These are phyloP conservation scores for Typhlomys cinereus DNA, from an alignment of 2,113 vertebrate species.

Conservation along the genomic window DNA sequence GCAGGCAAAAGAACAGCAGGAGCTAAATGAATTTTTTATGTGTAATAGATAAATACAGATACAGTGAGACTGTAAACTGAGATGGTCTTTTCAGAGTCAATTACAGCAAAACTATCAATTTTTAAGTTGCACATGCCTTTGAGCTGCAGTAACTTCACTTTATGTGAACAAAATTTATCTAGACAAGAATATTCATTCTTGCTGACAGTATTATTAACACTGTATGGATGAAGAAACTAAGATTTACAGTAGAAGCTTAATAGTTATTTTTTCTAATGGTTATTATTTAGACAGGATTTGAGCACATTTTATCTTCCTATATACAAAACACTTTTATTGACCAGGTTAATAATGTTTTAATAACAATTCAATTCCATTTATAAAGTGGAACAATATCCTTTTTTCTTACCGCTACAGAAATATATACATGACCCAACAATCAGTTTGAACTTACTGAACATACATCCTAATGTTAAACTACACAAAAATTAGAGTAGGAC, in stretches of 20 bases:
- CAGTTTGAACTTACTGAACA: slow-evolving; percentile 1
- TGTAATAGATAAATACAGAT: background rate
- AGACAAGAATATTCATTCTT: background rate
- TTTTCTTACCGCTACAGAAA: slow-evolving; percentile 23
- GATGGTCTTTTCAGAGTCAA: background rate
- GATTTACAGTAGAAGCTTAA: background rate
- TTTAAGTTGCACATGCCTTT: slow-evolving; percentile 34
- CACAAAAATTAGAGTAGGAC: background rate
- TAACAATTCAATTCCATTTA: slow-evolving; percentile 29
- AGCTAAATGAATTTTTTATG: background rate
- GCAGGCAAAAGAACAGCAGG: background rate
- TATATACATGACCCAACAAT: slow-evolving; percentile 30
- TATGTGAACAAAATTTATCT: slow-evolving; percentile 8
- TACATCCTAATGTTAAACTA: background rate
- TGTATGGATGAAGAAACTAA: background rate
- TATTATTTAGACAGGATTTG: no score
- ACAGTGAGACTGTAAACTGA: background rate
- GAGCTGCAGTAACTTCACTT: background rate
- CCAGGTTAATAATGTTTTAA: background rate
- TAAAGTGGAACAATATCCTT: background rate
- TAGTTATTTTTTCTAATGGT: no score
- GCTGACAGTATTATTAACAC: background rate
- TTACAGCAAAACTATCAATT: background rate
- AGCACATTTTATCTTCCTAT: background rate
- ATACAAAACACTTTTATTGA: slow-evolving; percentile 18